Conservation (phyloP, 2,797 vertebrate species). For the Denticeps clupeoides region DNA sequence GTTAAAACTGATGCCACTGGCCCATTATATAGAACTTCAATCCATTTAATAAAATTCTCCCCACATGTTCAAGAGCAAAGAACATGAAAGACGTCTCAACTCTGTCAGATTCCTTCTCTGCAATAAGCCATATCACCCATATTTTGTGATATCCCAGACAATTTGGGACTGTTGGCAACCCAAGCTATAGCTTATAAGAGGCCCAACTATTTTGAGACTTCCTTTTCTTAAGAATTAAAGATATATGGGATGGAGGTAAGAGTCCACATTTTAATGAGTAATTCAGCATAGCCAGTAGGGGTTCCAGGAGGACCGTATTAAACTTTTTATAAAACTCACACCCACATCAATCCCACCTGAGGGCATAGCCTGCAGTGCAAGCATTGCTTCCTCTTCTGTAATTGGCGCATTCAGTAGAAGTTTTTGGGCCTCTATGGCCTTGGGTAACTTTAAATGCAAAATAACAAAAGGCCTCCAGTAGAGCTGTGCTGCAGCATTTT, state of each 20-base stretch:
- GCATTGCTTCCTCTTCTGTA: too few species aligned
- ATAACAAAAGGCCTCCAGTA: too few species aligned
- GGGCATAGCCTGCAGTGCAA: neutral
- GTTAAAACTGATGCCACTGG: conserved; percentile 7
- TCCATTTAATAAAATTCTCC: neutral
- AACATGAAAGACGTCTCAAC: neutral
- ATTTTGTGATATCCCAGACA: too few species aligned
- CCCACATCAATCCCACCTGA: neutral
- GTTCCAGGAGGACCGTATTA: neutral
- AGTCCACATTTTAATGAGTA: neutral
- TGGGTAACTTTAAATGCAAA: too few species aligned
- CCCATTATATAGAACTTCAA: conserved; percentile 2
- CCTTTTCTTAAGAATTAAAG: too few species aligned
- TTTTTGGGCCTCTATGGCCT: too few species aligned
- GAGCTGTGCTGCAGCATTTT: too few species aligned
- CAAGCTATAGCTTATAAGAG: neutral
- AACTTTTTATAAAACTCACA: neutral
- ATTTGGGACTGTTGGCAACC: neutral
- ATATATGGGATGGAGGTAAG: neutral
- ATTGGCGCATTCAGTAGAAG: too few species aligned
- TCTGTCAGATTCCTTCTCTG: neutral
- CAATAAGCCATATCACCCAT: neutral
- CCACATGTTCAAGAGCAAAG: neutral
- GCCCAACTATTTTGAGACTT: too few species aligned
- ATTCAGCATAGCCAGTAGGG: neutral